These are phyloP conservation scores for Dicrurus megarhynchus DNA, from an alignment of 2,113 vertebrate species.

Conservation along the genomic window DNA sequence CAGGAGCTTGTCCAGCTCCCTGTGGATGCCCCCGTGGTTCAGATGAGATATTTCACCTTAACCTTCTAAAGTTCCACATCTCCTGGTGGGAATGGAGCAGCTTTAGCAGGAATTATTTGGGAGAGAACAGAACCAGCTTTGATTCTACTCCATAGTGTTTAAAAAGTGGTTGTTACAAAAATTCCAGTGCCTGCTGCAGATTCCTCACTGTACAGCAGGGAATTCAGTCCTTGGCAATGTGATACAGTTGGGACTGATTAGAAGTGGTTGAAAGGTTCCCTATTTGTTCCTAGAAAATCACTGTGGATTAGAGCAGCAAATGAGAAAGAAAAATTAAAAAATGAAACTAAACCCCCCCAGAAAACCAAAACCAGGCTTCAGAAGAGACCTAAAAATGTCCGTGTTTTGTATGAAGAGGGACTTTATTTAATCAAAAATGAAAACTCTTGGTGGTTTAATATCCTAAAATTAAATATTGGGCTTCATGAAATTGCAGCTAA, in stretches of 20 bases:
- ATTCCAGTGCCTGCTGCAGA: not conserved
- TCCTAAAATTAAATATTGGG: not conserved
- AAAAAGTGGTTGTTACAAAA: not conserved
- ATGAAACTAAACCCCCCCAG: not conserved
- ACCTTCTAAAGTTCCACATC: not conserved
- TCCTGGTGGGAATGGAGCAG: not conserved
- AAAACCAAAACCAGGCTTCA: not conserved
- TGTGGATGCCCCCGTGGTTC: rapidly evolving
- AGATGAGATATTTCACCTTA: not conserved
- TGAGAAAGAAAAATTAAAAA: not conserved
- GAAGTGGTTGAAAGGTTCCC: slow-evolving; percentile 10
- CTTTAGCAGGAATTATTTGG: not conserved
- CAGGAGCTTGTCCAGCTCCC: not conserved
- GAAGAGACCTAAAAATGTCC: not conserved
- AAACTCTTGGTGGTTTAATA: not conserved
- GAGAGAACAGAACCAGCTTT: not conserved
- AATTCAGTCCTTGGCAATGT: not conserved
- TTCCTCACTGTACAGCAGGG: not conserved
- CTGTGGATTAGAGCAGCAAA: not conserved
- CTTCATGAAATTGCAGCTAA: not conserved
- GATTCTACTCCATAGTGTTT: not conserved
- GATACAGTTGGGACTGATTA: not conserved
- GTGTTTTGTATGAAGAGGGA: not conserved
- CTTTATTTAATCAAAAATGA: not conserved
- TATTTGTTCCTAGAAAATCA: slow-evolving; percentile 18